phyloP scores from a whole-genome alignment of 1,140 invertebrate species.

The Zaprionus ornatus region DNA sequence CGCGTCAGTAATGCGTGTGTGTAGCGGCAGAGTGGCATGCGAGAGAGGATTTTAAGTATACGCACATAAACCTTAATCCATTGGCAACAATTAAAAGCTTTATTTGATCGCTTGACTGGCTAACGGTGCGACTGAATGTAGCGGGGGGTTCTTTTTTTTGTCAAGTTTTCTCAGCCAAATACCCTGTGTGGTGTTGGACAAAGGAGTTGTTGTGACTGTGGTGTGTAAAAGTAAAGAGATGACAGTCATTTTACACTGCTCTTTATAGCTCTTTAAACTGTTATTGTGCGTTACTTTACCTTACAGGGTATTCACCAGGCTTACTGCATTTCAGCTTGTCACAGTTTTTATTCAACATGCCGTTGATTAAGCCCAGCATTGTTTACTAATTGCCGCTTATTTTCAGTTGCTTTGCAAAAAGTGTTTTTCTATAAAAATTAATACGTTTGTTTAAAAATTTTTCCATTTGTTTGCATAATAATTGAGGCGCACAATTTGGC shows the following conservation, averaged over 20 bases:
- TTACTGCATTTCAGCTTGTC: neutral
- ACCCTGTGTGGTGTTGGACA: neutral
- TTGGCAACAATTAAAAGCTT: conserved; percentile 76
- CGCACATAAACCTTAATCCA: conserved; percentile 72
- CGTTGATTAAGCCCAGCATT: conserved; percentile 38
- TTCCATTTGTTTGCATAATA: conserved; percentile 57
- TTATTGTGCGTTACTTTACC: neutral
- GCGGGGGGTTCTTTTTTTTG: neutral
- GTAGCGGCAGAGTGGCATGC: neutral
- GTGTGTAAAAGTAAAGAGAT: neutral
- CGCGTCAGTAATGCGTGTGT: conserved; percentile 10
- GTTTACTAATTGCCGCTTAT: conserved; percentile 66
- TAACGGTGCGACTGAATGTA: conserved; percentile 28
- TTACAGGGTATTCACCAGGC: neutral
- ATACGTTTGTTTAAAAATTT: conserved; percentile 56
- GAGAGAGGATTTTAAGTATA: conserved; percentile 65
- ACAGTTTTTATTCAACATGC: neutral
- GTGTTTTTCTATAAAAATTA: conserved; percentile 59
- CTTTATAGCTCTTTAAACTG: neutral
- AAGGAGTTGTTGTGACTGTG: neutral
- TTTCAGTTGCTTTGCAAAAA: conserved; percentile 42
- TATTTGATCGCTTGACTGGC: conserved; percentile 49
- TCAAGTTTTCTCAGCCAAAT: conserved; percentile 4
- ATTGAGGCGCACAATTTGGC: conserved; percentile 49
- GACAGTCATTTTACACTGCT: too few relatives aligned